phyloP scores from a whole-genome alignment of 1,140 invertebrate genomes.

The Alviniconcha marisindica region DNA sequence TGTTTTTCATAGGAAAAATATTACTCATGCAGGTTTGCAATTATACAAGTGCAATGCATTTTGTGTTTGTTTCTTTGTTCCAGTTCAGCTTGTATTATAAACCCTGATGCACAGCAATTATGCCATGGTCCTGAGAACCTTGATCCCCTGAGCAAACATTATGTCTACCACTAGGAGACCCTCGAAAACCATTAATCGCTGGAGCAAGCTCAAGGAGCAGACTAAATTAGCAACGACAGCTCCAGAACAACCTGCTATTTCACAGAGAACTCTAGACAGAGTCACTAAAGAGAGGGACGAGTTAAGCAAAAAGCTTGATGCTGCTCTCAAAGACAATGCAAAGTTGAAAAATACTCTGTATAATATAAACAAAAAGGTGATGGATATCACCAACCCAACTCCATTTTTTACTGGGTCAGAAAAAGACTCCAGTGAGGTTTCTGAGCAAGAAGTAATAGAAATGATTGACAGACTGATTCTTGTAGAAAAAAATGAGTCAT shows the following conservation, averaged over 20 bases:
- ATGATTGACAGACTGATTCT: slow-evolving; percentile 49
- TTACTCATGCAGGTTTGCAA: no score
- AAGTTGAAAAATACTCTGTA: slow-evolving; percentile 55
- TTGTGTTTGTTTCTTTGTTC: no score
- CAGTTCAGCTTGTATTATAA: no score
- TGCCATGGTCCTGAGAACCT: no score
- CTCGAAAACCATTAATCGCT: background rate
- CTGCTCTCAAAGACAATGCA: slow-evolving; percentile 54
- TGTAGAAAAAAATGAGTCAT: slow-evolving; percentile 39
- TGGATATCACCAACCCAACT: slow-evolving; percentile 53
- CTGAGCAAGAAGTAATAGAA: slow-evolving; percentile 50
- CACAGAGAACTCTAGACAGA: slow-evolving; percentile 52
- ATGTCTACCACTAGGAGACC: background rate
- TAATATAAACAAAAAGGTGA: slow-evolving; percentile 49
- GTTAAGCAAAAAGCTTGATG: slow-evolving; percentile 53
- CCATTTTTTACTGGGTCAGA: slow-evolving; percentile 34
- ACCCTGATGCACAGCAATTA: no score
- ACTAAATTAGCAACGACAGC: background rate
- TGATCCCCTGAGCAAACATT: background rate
- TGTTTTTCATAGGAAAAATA: no score
- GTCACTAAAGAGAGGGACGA: slow-evolving; percentile 59
- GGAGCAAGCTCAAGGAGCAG: slow-evolving; percentile 25
- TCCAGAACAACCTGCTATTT: background rate
- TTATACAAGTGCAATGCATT: no score
- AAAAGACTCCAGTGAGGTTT: slow-evolving; percentile 51